Conservation (phyloP, 2,797 vertebrate species). For the Halcyon badia region DNA sequence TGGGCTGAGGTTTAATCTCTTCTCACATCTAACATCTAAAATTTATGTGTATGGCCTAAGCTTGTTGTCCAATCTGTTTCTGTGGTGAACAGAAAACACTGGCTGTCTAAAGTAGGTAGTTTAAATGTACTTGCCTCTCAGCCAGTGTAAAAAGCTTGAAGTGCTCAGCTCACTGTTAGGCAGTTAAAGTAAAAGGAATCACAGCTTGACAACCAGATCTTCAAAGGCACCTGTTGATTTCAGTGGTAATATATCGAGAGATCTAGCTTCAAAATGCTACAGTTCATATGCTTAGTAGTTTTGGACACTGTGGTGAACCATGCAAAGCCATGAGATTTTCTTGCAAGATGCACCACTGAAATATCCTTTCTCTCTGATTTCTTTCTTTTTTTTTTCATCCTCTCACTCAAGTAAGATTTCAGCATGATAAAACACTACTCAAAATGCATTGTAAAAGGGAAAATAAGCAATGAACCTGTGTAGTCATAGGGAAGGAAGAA, state of each 20-base stretch:
- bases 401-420: not conserved
- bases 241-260: not conserved
- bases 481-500: not conserved
- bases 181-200: not conserved
- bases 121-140: not conserved
- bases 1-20: not conserved
- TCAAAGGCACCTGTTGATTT: not conserved
- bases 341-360: not conserved
- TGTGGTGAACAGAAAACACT: not conserved
- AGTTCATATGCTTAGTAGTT: not conserved
- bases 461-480: not conserved
- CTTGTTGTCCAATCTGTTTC: not conserved
- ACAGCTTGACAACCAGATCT: not conserved
- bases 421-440: not conserved
- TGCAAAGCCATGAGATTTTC: not conserved
- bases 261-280: not conserved
- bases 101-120: not conserved
- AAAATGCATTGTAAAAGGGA: not conserved
- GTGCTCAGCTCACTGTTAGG: not conserved
- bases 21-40: not conserved
- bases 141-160: not conserved
- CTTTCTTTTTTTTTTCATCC: not conserved
- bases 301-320: not conserved
- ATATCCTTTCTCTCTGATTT: not conserved
- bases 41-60: not conserved